phyloP scores from a whole-genome alignment of 1,140 invertebrate species.

The Odontomachus brunneus region DNA sequence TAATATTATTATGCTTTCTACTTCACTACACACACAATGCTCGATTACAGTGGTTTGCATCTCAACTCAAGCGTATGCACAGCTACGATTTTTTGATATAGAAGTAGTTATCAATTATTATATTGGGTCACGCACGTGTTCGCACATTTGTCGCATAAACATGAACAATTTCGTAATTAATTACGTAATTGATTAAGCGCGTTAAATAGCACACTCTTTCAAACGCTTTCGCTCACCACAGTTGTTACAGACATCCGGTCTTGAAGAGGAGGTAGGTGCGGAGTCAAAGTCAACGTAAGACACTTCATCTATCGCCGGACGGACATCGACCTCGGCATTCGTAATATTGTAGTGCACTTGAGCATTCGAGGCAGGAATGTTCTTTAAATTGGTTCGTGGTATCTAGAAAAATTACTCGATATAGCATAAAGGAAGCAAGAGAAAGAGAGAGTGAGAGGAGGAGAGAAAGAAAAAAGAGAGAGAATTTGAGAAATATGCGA shows the following conservation, averaged over 20 bases:
- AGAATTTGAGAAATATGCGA: neutral
- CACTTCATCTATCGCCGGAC: slow-evolving; percentile 70
- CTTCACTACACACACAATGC: no score
- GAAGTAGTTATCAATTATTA: no score
- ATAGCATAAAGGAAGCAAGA: neutral
- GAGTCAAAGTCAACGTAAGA: slow-evolving; percentile 77
- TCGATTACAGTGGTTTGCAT: no score
- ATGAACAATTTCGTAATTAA: neutral
- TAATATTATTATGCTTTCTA: no score
- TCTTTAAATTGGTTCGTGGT: slow-evolving; percentile 63
- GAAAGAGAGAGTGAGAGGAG: no score
- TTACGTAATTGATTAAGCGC: neutral
- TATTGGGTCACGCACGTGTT: neutral
- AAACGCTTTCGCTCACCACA: slow-evolving; percentile 78
- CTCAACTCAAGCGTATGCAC: no score
- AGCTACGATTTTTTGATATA: no score
- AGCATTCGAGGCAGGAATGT: slow-evolving; percentile 68
- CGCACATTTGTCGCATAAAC: neutral
- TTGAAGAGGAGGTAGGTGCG: slow-evolving; percentile 60
- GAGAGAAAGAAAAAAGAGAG: neutral
- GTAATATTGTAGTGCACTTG: slow-evolving; percentile 76
- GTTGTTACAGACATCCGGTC: slow-evolving; percentile 77
- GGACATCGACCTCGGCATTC: slow-evolving; percentile 54
- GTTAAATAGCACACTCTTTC: slow-evolving; percentile 7
- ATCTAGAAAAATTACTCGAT: slow-evolving; percentile 48